Percentiles rank a stretch among this genome's conserved stretches.
Conservation (phyloP, 1,140 invertebrate genomes). For the Mylabris phalerata region DNA sequence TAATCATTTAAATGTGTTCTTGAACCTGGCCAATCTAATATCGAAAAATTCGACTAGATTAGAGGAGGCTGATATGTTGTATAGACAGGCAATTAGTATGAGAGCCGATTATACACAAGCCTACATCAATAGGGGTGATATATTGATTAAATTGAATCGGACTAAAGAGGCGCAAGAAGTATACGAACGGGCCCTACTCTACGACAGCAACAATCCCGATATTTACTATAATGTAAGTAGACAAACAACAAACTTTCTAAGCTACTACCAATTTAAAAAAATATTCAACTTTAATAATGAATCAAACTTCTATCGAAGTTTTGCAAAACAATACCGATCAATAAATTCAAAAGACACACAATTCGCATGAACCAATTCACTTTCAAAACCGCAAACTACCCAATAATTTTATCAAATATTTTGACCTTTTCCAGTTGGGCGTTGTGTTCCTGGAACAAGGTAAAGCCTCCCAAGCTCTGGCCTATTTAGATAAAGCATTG, state of each 20-base stretch:
- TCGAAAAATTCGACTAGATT: constrained; percentile 86
- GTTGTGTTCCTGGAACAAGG: constrained; percentile 91
- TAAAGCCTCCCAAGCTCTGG: constrained; percentile 81
- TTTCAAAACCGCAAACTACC: too few relatives aligned
- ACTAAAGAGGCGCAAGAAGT: constrained; percentile 92
- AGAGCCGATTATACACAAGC: constrained; percentile 94
- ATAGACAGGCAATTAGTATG: constrained; percentile 94
- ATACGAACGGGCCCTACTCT: constrained; percentile 86
- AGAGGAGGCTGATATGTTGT: constrained; percentile 89
- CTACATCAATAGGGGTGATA: constrained; percentile 94
- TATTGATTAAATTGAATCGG: constrained; percentile 90
- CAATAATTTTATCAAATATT: too few relatives aligned
- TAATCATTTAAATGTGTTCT: constrained; percentile 92
- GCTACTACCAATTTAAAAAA: too few relatives aligned
- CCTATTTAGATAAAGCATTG: constrained; percentile 88
- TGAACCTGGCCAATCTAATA: constrained; percentile 92
- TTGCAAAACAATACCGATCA: too few relatives aligned
- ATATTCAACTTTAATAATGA: too few relatives aligned
- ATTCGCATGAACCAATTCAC: too few relatives aligned
- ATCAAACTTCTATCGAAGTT: too few relatives aligned
- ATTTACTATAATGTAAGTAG: constrained; percentile 91
- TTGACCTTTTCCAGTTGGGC: constrained; percentile 62
- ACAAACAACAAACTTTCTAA: too few relatives aligned
- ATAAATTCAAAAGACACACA: too few relatives aligned
- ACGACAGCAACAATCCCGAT: constrained; percentile 92